Conservation (phyloP, 23 tunicate genomes). For the Clavelina lepadiformis region DNA sequence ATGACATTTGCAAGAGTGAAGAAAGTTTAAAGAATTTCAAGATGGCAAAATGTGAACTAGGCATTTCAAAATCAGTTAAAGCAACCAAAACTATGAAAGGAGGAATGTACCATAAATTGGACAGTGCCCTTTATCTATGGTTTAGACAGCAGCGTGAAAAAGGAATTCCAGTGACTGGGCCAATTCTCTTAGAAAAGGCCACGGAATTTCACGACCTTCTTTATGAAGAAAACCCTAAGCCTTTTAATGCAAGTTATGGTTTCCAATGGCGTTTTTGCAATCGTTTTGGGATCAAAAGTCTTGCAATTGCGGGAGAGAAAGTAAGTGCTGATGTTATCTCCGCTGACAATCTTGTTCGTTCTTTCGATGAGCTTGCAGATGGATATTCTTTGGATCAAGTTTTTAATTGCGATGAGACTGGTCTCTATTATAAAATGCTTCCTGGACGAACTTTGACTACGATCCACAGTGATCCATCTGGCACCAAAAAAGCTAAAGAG, state of each 20-base stretch:
- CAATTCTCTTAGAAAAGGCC: constrained; percentile 11
- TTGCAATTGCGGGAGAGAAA: constrained; percentile 6
- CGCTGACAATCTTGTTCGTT: constrained; percentile 1
- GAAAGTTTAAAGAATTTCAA: constrained; percentile 17
- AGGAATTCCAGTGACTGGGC: constrained; percentile 11
- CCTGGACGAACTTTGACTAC: constrained; percentile 14
- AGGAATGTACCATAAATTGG: no score
- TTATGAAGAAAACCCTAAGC: constrained; percentile 11
- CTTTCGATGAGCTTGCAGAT: constrained; percentile 5
- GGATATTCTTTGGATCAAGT: constrained; percentile 9
- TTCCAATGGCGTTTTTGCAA: constrained; percentile 11
- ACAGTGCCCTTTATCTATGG: no score
- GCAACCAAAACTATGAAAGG: no score
- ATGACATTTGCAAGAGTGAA: constrained; percentile 5
- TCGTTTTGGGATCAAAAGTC: not conserved
- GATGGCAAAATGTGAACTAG: not conserved
- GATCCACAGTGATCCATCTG: constrained; percentile 7
- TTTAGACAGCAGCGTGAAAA: constrained; percentile 12
- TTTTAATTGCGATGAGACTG: constrained; percentile 22
- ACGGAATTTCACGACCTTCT: constrained; percentile 5
- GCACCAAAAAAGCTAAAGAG: constrained; percentile 24
- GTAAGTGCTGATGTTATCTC: constrained; percentile 20
- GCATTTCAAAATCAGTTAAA: no score
- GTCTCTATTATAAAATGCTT: constrained; percentile 10
- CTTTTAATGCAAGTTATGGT: constrained; percentile 7